These are phyloP conservation scores for Paramisgurnus dabryanus DNA, from an alignment of 2,113 vertebrate genomes.

Conservation along the genomic window DNA sequence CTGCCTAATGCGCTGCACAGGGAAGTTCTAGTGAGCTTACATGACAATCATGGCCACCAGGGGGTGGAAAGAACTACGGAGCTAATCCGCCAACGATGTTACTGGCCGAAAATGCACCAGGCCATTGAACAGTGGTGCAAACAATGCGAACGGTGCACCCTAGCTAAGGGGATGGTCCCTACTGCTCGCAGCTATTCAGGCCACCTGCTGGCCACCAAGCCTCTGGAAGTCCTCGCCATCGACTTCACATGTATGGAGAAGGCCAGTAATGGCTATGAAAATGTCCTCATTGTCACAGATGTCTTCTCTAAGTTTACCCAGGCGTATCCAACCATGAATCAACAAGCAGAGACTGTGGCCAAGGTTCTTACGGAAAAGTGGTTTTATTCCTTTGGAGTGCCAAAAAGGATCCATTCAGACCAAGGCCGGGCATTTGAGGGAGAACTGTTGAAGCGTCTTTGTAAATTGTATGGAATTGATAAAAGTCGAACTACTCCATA, in stretches of 20 bases:
- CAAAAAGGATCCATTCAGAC: neutral
- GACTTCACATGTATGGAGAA: neutral
- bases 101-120: neutral
- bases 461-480: neutral
- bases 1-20: neutral
- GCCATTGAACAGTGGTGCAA: neutral
- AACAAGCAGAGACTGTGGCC: neutral
- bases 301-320: neutral
- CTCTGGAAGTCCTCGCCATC: too few species aligned
- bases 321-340: neutral
- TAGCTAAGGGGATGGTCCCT: too few species aligned
- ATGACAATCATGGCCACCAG: conserved; percentile 19
- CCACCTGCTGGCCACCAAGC: too few species aligned
- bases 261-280: too few species aligned
- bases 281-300: neutral
- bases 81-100: neutral
- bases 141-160: neutral
- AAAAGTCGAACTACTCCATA: neutral
- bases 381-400: neutral
- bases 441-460: neutral
- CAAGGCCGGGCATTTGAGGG: neutral
- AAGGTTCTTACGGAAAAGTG: neutral
- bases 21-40: neutral
- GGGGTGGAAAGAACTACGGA: neutral
- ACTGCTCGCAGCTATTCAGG: too few species aligned